Evolutionary conservation across 2,888 invertebrate species (phyloP).

Genomic region (Pandemis heparana): DNA sequence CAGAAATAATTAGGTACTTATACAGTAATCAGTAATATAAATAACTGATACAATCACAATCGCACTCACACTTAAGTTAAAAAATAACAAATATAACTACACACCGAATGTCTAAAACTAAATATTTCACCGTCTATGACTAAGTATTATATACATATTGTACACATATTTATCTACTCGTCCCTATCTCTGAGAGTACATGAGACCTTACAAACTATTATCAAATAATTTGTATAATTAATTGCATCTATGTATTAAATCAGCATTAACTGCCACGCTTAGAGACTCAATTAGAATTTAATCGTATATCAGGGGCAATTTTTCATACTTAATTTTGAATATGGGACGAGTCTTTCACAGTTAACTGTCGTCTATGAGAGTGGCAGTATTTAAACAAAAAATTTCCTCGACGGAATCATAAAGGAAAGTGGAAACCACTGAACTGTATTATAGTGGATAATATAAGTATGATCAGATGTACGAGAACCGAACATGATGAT

Average conservation of each 20-base stretch:
- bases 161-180: slow-evolving; percentile 68
- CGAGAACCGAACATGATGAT: no score
- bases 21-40: slow-evolving; percentile 51
- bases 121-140: slow-evolving; percentile 67
- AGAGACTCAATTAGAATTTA: not conserved
- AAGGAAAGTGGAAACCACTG: not conserved
- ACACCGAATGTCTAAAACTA: slow-evolving; percentile 68
- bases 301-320: not conserved
- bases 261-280: slow-evolving; percentile 5
- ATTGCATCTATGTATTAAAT: slow-evolving; percentile 30
- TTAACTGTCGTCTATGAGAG: not conserved
- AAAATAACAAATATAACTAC: slow-evolving; percentile 69
- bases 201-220: slow-evolving; percentile 26
- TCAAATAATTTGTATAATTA: slow-evolving; percentile 26
- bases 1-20: slow-evolving; percentile 43
- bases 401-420: not conserved
- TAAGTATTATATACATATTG: slow-evolving; percentile 82
- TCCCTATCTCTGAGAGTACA: slow-evolving; percentile 48
- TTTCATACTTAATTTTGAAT: no score
- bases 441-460: no score
- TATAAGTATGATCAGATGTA: no score
- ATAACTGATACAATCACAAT: slow-evolving; percentile 57
- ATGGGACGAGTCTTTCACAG: not conserved
- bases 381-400: not conserved
- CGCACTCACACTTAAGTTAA: slow-evolving; percentile 60